A percentile compares a stretch with the other conserved stretches of the same genome.
Evolutionary conservation across 2,888 invertebrate genomes (phyloP).

Genomic region (Lamproptera curius): DNA sequence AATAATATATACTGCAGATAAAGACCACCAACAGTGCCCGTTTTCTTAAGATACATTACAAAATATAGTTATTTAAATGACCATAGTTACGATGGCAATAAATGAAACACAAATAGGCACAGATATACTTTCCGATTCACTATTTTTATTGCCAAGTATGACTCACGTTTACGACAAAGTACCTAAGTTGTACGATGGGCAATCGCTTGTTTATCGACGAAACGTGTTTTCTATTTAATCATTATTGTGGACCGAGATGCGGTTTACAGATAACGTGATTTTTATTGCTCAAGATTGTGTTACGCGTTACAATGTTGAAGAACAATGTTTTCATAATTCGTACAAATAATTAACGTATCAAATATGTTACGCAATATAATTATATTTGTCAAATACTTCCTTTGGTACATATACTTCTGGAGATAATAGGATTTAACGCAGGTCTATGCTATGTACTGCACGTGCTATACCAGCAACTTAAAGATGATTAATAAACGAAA

Average conservation of each 20-base stretch:
- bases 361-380: too few relatives aligned
- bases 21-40: background rate
- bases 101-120: background rate
- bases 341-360: too few relatives aligned
- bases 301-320: too few relatives aligned
- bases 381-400: too few relatives aligned
- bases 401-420: too few relatives aligned
- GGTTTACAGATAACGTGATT: slow-evolving; percentile 7
- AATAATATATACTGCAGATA: background rate
- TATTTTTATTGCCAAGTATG: slow-evolving; percentile 21
- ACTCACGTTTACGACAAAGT: slow-evolving; percentile 29
- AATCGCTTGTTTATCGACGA: slow-evolving; percentile 26
- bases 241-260: slow-evolving; percentile 3
- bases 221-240: slow-evolving; percentile 30
- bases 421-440: too few relatives aligned
- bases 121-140: slow-evolving; percentile 4
- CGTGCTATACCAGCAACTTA: too few relatives aligned
- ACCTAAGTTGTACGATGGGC: slow-evolving; percentile 24
- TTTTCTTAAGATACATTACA: background rate
- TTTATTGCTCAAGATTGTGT: slow-evolving; percentile 8
- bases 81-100: background rate
- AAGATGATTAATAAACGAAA: too few relatives aligned
- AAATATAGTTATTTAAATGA: background rate
- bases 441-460: too few relatives aligned
- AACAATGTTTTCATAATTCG: too few relatives aligned